Evolutionary conservation across 2,888 invertebrate species (phyloP).

Genomic region (Ernsta delagoae): DNA sequence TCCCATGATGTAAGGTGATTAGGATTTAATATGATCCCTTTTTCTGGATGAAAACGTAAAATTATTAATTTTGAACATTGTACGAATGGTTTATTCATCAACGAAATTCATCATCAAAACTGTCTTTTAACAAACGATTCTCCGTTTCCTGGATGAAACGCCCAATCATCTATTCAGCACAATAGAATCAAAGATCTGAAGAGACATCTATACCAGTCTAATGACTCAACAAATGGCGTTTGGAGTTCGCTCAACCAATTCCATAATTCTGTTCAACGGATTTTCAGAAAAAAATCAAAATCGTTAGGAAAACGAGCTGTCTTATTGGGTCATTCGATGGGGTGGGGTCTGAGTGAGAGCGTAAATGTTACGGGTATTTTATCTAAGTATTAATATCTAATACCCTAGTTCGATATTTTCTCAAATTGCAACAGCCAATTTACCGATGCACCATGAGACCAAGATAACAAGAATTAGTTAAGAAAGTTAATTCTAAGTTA

Average conservation of each 20-base stretch:
- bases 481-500: too few relatives aligned
- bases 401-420: too few relatives aligned
- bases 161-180: constrained; percentile 5
- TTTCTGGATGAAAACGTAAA: too few relatives aligned
- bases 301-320: constrained; percentile 46
- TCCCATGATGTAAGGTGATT: too few relatives aligned
- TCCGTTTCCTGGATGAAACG: constrained; percentile 10
- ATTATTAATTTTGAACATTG: too few relatives aligned
- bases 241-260: constrained; percentile 39
- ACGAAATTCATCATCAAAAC: not conserved
- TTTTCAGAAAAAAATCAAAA: constrained; percentile 45
- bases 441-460: too few relatives aligned
- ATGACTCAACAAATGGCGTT: constrained; percentile 38
- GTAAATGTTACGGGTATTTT: not conserved
- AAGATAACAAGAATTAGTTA: too few relatives aligned
- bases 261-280: constrained; percentile 39
- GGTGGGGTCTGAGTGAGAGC: not conserved
- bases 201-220: constrained; percentile 12
- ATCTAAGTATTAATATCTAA: too few relatives aligned
- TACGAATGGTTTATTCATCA: not conserved
- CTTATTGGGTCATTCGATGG: constrained; percentile 43
- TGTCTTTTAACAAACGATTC: constrained; percentile 6
- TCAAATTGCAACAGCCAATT: too few relatives aligned
- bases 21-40: too few relatives aligned
- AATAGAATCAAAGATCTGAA: constrained; percentile 16